These are phyloP conservation scores for Marisa cornuarietis DNA, from an alignment of 1,140 invertebrate genomes.

Conservation along the genomic window DNA sequence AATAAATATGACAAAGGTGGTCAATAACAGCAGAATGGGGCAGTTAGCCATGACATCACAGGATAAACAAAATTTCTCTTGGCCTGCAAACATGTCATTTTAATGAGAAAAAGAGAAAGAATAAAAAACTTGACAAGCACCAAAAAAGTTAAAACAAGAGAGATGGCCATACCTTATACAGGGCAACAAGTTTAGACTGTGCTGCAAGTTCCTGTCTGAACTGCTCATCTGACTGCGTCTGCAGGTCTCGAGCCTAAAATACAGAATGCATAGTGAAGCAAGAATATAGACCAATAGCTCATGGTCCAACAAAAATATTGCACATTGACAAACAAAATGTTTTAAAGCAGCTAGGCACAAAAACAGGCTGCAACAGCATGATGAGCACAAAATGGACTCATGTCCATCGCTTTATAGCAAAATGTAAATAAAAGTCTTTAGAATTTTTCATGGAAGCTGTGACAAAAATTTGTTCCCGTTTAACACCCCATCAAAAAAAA, in stretches of 20 bases:
- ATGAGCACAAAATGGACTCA: too few species aligned
- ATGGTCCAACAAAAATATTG: neutral
- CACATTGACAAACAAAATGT: neutral
- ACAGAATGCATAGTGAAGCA: neutral
- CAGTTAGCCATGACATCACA: too few species aligned
- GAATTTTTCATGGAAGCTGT: too few species aligned
- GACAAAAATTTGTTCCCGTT: too few species aligned
- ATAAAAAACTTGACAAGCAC: too few species aligned
- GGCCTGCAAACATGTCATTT: too few species aligned
- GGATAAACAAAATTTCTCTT: too few species aligned
- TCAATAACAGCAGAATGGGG: neutral
- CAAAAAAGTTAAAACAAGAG: too few species aligned
- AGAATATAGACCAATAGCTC: neutral
- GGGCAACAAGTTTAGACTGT: conserved; percentile 83
- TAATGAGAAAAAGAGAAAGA: too few species aligned
- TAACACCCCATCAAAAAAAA: neutral
- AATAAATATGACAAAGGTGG: too few species aligned
- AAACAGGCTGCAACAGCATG: neutral
- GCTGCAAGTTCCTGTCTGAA: conserved; percentile 85
- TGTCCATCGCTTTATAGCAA: too few species aligned
- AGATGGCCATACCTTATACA: conserved; percentile 75
- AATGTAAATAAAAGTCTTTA: too few species aligned
- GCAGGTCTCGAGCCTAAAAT: conserved; percentile 74
- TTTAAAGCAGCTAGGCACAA: neutral
- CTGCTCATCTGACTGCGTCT: conserved; percentile 81